Evolutionary conservation across 2,888 invertebrate species (phyloP).

Genomic region (Habrosyne pyritoides): DNA sequence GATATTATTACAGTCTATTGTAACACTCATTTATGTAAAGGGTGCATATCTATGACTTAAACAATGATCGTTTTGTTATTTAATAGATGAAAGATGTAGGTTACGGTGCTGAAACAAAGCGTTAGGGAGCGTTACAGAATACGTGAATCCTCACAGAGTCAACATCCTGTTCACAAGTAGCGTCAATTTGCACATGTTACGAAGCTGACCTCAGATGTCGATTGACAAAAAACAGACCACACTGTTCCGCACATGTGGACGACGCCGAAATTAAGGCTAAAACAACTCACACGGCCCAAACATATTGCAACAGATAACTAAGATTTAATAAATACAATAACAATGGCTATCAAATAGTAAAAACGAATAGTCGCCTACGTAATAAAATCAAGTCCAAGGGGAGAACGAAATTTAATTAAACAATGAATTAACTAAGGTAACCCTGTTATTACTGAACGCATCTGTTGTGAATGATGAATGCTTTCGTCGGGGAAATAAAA

Average conservation of each 20-base stretch:
- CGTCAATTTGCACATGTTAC: slow-evolving; percentile 72
- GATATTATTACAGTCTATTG: background rate
- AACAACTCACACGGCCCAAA: slow-evolving; percentile 42
- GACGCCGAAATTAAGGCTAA: slow-evolving; percentile 57
- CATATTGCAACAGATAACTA: slow-evolving; percentile 27
- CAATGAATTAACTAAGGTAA: slow-evolving; percentile 63
- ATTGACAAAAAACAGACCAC: slow-evolving; percentile 74
- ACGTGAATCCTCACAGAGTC: slow-evolving; percentile 54
- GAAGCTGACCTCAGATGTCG: slow-evolving; percentile 65
- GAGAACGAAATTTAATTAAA: slow-evolving; percentile 71
- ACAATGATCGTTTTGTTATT: background rate
- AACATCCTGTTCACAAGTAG: slow-evolving; percentile 52
- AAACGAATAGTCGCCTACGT: slow-evolving; percentile 49
- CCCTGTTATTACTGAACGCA: slow-evolving; percentile 71
- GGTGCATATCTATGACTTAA: background rate
- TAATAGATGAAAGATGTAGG: background rate
- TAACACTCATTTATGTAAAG: background rate
- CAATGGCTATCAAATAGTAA: slow-evolving; percentile 43
- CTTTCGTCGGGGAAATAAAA: slow-evolving; percentile 64
- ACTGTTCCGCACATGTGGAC: slow-evolving; percentile 61
- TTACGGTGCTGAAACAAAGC: slow-evolving; percentile 9
- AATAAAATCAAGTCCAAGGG: slow-evolving; percentile 48
- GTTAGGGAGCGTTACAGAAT: slow-evolving; percentile 25
- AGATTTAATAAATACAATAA: slow-evolving; percentile 31
- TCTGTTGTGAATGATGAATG: slow-evolving; percentile 78